Percentiles rank a stretch among this genome's conserved stretches.
Evolutionary conservation across 2,113 vertebrate genomes (phyloP).

Genomic region (Puffinus mauretanicus): DNA sequence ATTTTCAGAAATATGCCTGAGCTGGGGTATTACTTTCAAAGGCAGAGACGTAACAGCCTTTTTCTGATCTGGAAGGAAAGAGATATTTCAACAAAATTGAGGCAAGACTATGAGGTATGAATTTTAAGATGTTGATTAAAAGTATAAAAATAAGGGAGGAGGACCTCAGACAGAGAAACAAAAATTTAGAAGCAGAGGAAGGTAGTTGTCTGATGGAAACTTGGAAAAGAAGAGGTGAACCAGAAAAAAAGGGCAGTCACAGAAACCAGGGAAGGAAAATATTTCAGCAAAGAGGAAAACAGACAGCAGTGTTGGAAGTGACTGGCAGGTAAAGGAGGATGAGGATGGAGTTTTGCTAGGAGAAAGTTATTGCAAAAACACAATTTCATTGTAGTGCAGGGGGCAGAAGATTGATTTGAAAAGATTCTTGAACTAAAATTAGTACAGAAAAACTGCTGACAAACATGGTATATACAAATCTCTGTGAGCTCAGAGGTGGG

Average conservation of each 20-base stretch:
- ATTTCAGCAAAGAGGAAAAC: constrained; percentile 27
- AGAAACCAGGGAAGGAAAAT: constrained; percentile 36
- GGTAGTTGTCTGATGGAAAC: constrained; percentile 31
- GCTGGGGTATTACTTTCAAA: background rate
- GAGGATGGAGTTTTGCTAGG: background rate
- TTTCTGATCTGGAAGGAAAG: background rate
- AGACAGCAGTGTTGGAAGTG: background rate
- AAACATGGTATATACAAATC: background rate
- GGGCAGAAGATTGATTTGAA: background rate
- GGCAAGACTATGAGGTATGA: background rate
- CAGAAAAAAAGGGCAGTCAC: background rate
- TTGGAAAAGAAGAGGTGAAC: constrained; percentile 32
- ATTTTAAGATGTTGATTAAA: background rate
- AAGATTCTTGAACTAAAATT: background rate
- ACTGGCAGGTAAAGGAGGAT: background rate
- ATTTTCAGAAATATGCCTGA: background rate
- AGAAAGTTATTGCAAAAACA: background rate
- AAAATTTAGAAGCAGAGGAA: background rate
- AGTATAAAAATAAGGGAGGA: background rate
- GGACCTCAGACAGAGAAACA: background rate
- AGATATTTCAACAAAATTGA: background rate
- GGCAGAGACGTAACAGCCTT: background rate
- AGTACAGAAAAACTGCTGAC: background rate
- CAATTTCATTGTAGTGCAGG: background rate
- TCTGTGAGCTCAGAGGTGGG: background rate